Percentiles rank a stretch among this genome's conserved stretches.
These are phyloP conservation scores for Antechinus flavipes DNA, from an alignment of 2,113 vertebrate genomes.

Conservation along the genomic window DNA sequence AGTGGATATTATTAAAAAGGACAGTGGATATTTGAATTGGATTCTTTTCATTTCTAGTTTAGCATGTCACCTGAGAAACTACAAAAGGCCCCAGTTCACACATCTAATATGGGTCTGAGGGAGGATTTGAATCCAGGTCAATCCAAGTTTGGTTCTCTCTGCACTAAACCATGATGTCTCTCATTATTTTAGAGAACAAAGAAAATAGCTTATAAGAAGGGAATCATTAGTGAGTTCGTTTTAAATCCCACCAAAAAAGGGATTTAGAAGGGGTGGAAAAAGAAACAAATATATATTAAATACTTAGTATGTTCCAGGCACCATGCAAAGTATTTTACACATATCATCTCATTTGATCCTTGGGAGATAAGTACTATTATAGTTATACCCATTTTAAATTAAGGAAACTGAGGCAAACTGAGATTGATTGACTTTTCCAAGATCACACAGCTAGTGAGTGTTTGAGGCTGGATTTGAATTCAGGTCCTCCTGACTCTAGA, in stretches of 20 bases:
- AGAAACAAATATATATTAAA: too few species aligned
- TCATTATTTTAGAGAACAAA: background rate
- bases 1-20: background rate
- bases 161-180: background rate
- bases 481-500: background rate
- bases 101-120: background rate
- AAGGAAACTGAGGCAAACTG: too few species aligned
- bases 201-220: background rate
- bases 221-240: background rate
- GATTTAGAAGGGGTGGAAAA: too few species aligned
- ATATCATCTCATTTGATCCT: too few species aligned
- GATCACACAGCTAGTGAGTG: background rate
- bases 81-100: background rate
- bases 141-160: background rate
- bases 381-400: too few species aligned
- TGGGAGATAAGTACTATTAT: too few species aligned
- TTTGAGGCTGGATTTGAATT: too few species aligned
- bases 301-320: too few species aligned
- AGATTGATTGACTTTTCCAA: background rate
- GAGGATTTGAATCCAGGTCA: background rate
- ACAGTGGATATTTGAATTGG: background rate
- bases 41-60: background rate
- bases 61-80: background rate
- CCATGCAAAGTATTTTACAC: too few species aligned
- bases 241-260: background rate